Base-by-base conservation (phyloP, 23 tunicate species). In the Phallusia fumigata region DNA sequence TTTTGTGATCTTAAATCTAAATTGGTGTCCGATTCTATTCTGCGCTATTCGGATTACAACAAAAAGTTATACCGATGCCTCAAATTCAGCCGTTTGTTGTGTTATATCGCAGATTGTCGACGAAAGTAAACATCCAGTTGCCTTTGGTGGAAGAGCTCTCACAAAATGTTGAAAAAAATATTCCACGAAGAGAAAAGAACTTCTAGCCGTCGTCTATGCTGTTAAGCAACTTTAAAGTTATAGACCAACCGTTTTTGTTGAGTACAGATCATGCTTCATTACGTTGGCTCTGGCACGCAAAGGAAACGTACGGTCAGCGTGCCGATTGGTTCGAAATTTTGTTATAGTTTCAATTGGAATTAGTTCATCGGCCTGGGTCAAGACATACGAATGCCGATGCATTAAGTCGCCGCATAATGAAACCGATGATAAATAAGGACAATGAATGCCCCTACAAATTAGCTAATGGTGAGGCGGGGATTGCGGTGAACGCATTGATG, bases 141-240 rank as follows among this genome's bases (percentile, higher is more conserved):
- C 69, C 2, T 58, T 22, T 58, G 11, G 32, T 31, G 34, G 52
- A 18, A 22, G 52, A 6, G 6, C 58, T n/a, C 78, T 83, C 34
- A 75, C 30, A 31, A 36, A 15, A 15, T 31, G 64, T 13, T 11
- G 13, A 16, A 6, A 58, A 58, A 58, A 58, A 1, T 58, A 58
- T 58, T 58, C 69, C 28, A 58, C 69, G 28, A 58, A 11, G 5
- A 58, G 69, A 58, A 58, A 58, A 26, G 86, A 83, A 35, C 33
- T 35, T 18, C 51, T 44, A 31, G 86, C 83, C 8, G 78, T 83
- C 3, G 53, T 83, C 5, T 75, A 33, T 24, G 52, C 47, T 40
- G 47, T 40, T 3, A 40, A 40, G 47, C 47, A 5, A 10, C 10
- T 40, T 10, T 10, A 40, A 40, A 3, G 47, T 10, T 40, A 40